These are phyloP conservation scores for Apistogramma diplotaenia DNA, from an alignment of 2,113 vertebrate species.

Conservation along the genomic window DNA sequence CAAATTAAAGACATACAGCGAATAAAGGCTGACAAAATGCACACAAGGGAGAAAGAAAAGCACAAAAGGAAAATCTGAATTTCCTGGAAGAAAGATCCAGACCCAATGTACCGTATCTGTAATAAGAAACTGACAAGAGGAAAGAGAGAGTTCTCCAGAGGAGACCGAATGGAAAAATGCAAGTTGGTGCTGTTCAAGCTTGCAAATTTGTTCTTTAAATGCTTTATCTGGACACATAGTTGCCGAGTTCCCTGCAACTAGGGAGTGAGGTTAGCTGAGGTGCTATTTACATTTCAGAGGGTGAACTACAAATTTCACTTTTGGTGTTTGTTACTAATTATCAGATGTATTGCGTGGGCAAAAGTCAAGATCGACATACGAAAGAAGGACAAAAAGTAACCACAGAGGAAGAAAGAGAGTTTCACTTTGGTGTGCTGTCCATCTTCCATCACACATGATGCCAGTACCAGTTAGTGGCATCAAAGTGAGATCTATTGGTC, in stretches of 20 bases:
- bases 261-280: neutral
- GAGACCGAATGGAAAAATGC: neutral
- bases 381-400: neutral
- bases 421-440: neutral
- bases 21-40: neutral
- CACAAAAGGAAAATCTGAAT: neutral
- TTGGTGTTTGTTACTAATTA: neutral
- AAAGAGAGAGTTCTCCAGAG: neutral
- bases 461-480: neutral
- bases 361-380: neutral
- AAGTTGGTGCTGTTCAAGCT: neutral
- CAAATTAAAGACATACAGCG: neutral
- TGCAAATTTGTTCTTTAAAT: neutral
- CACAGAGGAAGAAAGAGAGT: neutral
- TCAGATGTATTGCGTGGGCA: neutral
- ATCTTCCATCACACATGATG: neutral
- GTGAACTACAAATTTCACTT: neutral
- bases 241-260: neutral
- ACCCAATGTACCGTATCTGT: neutral
- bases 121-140: neutral
- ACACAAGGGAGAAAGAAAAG: neutral
- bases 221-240: neutral
- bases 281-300: slow-evolving; percentile 33
- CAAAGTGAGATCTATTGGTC: neutral
- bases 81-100: neutral